Base-by-base conservation (phyloP, 1,140 invertebrate species). In the Dendroctonus valens region DNA sequence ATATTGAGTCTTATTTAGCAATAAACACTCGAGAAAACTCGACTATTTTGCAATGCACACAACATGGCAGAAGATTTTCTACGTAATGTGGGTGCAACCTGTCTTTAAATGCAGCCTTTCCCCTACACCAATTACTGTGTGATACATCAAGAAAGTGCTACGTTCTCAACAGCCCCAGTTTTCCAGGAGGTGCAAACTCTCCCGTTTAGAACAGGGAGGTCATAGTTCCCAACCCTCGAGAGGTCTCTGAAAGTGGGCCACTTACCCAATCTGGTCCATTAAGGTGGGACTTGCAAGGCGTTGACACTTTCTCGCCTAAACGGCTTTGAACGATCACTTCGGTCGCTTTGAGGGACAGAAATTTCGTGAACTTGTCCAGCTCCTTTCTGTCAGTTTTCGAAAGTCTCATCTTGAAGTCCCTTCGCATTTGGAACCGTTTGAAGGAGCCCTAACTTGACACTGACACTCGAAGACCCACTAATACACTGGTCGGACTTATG, bases 291-390 rank as follows among this genome's bases (percentile, higher is more conserved):
- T 92, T 93, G 67, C 88, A 92, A 69, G 87, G 87, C 0, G 90
- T 91, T 73, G 85, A 84, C 38, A 93, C 85, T 80, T 93, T 95
- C 60, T 92, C 87, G 7, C 93, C 93, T 55, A 92, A 85, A 63
- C 94, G 82, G 2, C 91, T 92, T 76, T 96, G 92, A 6, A 96
- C 91, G 66, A 96, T 92, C 11, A 94, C 88, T 81, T 96, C 93
- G 51, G 91, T 87, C 59, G 88, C 85, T 82, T 95, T 96, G n/a
- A 92, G 82, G 0, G 91, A 88, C 60, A 96, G 83, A 77, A 92
- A 93, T 78, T 92, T 94, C 0, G 89, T 89, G 78, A 93, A 95
- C 79, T 92, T 93, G 57, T 93, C 91, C 76, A 95, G 81, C 70
- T 91, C 89, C 71, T 89, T 87, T 82, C 86, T 85, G 75, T 93